Evolutionary conservation across 2,888 invertebrate species (phyloP), one percentile per base, ranked within the genome.

Genomic region (Eupithecia subumbrata): DNA sequence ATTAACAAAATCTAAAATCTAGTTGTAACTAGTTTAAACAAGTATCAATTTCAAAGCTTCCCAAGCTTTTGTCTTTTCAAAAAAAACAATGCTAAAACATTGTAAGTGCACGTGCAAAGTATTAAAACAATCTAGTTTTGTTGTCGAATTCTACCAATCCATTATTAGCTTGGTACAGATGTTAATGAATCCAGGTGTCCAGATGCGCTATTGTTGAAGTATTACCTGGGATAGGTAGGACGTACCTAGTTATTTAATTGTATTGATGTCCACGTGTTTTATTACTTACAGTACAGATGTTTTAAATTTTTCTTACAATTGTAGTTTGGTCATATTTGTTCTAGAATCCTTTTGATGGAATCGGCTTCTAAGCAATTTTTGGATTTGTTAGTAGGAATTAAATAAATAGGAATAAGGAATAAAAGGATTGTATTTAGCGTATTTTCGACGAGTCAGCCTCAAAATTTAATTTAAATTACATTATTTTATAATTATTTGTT

Each of bases 171-270:
- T 76, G 56, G 76, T 76, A 68, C 76, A 76, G 73, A 73, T 76
- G 76, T 76, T 63, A 73, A 63, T 71, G 66, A 37, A 76, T 76
- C 68, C 73, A 76, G 71, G 71, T 73, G 73, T 71, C 73, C 73
- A 76, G 73, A 71, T 63, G 70, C 25, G 11, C 68, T 71, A 73
- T 73, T 71, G 73, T 76, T 68, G 34, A 43, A 30, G 30, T 37
- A 67, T 64, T 76, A 73, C 70, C 67, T 73, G 76, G 22, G 60
- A 67, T 30, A n/a, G 18, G 9, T 37, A n/a, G 0, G 2, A 7
- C 12, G 9, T 7, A 71, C n/a, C n/a, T 52, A 52, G 8, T 9
- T 18, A 66, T 37, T 22, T 66, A 60, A 56, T 70, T 75, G 40
- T 71, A 69, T 68, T 60, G 14, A 37, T 30, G n/a, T 69, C 7